Conservation (phyloP, 2,113 vertebrate species). For the Takifugu bimaculatus region DNA sequence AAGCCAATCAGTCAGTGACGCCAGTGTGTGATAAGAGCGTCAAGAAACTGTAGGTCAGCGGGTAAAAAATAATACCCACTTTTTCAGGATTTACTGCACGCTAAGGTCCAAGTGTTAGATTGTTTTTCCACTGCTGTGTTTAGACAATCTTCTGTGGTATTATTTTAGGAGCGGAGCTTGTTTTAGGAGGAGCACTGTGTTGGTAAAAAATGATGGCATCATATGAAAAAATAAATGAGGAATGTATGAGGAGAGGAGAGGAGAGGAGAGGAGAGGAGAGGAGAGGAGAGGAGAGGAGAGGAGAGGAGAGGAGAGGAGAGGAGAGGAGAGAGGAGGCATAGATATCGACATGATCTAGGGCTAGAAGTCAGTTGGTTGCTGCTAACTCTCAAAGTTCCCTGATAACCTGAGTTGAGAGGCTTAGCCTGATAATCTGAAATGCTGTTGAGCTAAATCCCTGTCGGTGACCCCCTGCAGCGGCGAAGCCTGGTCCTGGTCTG, state of each 20-base stretch:
- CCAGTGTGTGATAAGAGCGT: slow-evolving; percentile 22
- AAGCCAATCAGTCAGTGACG: slow-evolving; percentile 58
- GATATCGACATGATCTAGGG: slow-evolving; percentile 17
- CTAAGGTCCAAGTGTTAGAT: slow-evolving; percentile 6
- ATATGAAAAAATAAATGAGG: neutral
- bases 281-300: no score
- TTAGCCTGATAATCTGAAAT: slow-evolving; percentile 54
- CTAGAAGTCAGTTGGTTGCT: slow-evolving; percentile 21
- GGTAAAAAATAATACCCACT: slow-evolving; percentile 21
- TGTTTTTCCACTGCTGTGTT: slow-evolving; percentile 3
- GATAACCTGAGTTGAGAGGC: slow-evolving; percentile 48
- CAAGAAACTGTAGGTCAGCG: slow-evolving; percentile 27
- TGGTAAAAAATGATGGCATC: neutral
- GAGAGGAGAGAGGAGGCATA: neutral
- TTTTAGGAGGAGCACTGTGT: slow-evolving; percentile 3
- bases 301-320: no score
- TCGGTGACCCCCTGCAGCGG: slow-evolving; percentile 17
- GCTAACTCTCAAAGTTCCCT: slow-evolving; percentile 40
- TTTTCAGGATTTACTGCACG: slow-evolving; percentile 4
- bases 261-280: no score
- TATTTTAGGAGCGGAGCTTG: neutral
- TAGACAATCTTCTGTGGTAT: neutral
- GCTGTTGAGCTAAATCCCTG: slow-evolving; percentile 47
- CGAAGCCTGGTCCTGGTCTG: slow-evolving; percentile 18
- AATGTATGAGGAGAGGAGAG: no score